phyloP scores from a whole-genome alignment of 2,888 invertebrate genomes.

The Choristoneura rosaceana region DNA sequence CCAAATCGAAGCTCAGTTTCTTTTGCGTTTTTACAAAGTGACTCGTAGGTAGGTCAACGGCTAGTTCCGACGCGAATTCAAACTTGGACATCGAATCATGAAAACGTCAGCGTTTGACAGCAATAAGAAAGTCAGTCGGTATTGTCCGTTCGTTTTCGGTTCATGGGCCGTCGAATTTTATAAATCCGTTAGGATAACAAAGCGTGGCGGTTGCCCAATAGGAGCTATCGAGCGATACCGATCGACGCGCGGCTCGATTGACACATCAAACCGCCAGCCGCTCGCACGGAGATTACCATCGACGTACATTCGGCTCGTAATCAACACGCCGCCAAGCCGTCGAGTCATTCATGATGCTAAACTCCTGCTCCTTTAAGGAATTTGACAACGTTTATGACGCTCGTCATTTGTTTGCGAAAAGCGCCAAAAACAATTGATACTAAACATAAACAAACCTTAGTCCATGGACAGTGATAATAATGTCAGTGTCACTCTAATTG shows the following conservation, averaged over 20 bases:
- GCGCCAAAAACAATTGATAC: constrained; percentile 18
- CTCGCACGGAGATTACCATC: constrained; percentile 74
- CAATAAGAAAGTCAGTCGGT: constrained; percentile 56
- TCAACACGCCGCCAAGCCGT: constrained; percentile 75
- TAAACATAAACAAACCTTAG: background rate
- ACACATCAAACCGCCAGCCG: constrained; percentile 80
- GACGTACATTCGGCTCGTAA: constrained; percentile 75
- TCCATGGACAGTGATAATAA: background rate
- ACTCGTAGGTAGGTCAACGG: constrained; percentile 6
- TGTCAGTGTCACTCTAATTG: background rate
- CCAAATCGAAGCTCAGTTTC: constrained; percentile 10
- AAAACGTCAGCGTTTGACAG: constrained; percentile 52
- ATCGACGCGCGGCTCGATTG: constrained; percentile 75
- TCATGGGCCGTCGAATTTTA: constrained; percentile 71
- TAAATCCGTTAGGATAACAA: constrained; percentile 81
- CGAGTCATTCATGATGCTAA: constrained; percentile 67
- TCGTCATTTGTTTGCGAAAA: constrained; percentile 17
- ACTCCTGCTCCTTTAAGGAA: constrained; percentile 50
- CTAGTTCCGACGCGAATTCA: constrained; percentile 35
- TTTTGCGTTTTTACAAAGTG: constrained; percentile 14
- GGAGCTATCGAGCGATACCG: constrained; percentile 76
- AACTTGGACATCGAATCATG: constrained; percentile 41
- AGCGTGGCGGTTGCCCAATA: constrained; percentile 80
- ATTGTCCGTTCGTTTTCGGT: constrained; percentile 61
- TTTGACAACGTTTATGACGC: constrained; percentile 25